Conservation (phyloP, 2,113 vertebrate species). For the Emydocephalus ijimae region DNA sequence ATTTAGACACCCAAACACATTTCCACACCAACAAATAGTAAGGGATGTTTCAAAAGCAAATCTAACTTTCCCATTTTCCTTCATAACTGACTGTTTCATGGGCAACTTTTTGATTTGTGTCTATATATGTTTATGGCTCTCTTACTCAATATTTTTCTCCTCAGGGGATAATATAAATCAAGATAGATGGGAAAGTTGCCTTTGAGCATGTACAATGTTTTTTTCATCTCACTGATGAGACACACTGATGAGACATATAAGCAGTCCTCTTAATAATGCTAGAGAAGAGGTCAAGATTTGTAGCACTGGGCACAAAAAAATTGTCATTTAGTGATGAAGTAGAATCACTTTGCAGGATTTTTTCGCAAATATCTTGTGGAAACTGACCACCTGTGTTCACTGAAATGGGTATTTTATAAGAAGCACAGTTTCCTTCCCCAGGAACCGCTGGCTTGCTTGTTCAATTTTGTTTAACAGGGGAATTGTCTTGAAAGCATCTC, state of each 20-base stretch:
- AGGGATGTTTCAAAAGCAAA: conserved; percentile 14
- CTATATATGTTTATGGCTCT: neutral
- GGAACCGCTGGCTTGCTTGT: neutral
- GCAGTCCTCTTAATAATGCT: neutral
- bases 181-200: neutral
- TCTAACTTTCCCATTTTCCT: neutral
- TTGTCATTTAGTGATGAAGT: neutral
- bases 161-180: neutral
- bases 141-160: neutral
- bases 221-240: neutral
- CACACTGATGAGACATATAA: neutral
- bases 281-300: neutral
- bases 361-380: neutral
- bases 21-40: conserved; percentile 2
- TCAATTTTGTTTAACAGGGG: neutral
- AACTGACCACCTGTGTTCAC: neutral
- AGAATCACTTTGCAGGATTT: neutral
- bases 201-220: neutral
- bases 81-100: conserved; percentile 33
- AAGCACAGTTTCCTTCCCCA: neutral
- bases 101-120: conserved; percentile 20
- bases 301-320: neutral
- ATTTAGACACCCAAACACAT: conserved; percentile 27
- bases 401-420: neutral
- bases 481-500: neutral